Percentiles rank a stretch among this genome's conserved stretches.
Conservation (phyloP, 1,140 invertebrate genomes). For the Hyles vespertilio region DNA sequence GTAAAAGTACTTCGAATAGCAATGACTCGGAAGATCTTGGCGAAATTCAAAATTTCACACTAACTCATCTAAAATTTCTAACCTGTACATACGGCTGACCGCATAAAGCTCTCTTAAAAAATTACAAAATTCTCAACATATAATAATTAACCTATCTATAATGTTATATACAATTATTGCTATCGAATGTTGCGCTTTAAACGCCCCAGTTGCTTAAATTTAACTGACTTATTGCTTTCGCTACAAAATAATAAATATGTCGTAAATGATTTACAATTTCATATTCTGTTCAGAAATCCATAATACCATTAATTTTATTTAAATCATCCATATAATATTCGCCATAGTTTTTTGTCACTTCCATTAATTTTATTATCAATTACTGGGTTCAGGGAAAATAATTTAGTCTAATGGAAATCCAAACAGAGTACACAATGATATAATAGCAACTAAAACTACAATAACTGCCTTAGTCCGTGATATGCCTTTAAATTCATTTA, state of each 20-base stretch:
- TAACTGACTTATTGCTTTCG: conserved; percentile 58
- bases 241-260: conserved; percentile 38
- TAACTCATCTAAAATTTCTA: conserved; percentile 44
- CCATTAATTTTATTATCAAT: no score
- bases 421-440: conserved; percentile 37
- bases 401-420: conserved; percentile 15
- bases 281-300: conserved; percentile 30
- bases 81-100: conserved; percentile 58
- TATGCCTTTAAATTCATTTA: conserved; percentile 51
- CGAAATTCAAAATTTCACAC: conserved; percentile 70
- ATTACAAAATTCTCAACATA: conserved; percentile 68
- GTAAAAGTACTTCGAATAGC: conserved; percentile 29
- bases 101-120: conserved; percentile 74
- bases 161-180: conserved; percentile 71
- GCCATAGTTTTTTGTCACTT: not conserved
- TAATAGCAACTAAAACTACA: conserved; percentile 47
- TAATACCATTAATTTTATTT: conserved; percentile 1
- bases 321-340: not conserved
- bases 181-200: conserved; percentile 66
- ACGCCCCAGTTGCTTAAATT: conserved; percentile 49
- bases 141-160: conserved; percentile 73
- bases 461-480: conserved; percentile 47
- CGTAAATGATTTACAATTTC: conserved; percentile 20
- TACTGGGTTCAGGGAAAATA: no score
- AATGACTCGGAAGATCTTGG: conserved; percentile 37